Percentiles rank a stretch among this genome's conserved stretches.
Conservation (phyloP, 1,140 invertebrate species). For the Cyrtorhinus lividipennis region DNA sequence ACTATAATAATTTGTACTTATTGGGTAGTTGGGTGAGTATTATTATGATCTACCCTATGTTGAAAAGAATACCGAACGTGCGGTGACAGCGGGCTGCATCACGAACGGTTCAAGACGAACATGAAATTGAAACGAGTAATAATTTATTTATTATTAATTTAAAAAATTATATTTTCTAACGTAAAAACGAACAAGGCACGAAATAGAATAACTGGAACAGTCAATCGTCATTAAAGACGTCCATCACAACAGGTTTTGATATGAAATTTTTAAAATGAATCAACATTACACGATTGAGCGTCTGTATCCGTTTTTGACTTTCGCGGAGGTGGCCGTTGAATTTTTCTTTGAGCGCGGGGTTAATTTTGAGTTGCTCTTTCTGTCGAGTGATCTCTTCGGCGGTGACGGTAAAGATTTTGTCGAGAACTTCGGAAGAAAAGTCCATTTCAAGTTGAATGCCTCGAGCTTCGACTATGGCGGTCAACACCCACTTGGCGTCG, state of each 20-base stretch:
- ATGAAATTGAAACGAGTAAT: too few relatives aligned
- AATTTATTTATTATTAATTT: too few relatives aligned
- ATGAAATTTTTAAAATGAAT: constrained; percentile 18
- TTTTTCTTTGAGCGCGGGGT: constrained; percentile 13
- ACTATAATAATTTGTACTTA: too few relatives aligned
- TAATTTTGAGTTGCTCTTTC: neutral
- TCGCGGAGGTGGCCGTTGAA: constrained; percentile 15
- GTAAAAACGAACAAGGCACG: too few relatives aligned
- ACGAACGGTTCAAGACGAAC: too few relatives aligned
- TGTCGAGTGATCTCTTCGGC: constrained; percentile 10
- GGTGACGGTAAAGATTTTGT: constrained; percentile 17
- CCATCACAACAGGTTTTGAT: constrained; percentile 15
- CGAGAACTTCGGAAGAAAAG: constrained; percentile 17
- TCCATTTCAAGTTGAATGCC: constrained; percentile 17
- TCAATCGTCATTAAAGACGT: constrained; percentile 14
- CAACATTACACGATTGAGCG: constrained; percentile 13
- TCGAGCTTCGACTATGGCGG: constrained; percentile 11
- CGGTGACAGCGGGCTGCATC: too few relatives aligned
- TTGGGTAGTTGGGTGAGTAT: too few relatives aligned
- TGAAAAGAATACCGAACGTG: too few relatives aligned
- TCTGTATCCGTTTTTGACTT: constrained; percentile 12
- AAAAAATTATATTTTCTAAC: too few relatives aligned
- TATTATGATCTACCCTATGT: too few relatives aligned
- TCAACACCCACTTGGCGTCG: constrained; percentile 12
- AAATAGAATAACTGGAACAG: too few relatives aligned